phyloP scores from a whole-genome alignment of 2,888 invertebrate species.

The Noctua comes region DNA sequence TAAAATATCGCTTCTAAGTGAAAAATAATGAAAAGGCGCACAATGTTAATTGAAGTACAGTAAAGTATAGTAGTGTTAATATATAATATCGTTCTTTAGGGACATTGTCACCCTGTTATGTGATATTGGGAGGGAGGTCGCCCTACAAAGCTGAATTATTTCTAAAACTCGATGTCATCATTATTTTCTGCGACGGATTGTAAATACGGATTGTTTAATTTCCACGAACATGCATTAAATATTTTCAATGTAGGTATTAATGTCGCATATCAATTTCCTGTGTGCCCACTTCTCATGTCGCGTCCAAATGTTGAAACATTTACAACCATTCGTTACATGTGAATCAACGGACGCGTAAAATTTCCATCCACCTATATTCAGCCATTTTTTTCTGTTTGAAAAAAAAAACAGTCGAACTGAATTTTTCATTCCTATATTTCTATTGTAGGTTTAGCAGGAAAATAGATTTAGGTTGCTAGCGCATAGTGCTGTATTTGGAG shows the following conservation, averaged over 20 bases:
- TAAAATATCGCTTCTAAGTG: neutral
- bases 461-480: neutral
- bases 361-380: slow-evolving; percentile 20
- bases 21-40: neutral
- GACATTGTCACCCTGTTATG: neutral
- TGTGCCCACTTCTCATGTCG: slow-evolving; percentile 42
- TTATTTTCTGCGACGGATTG: neutral
- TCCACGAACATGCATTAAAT: slow-evolving; percentile 24
- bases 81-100: neutral
- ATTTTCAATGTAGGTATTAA: slow-evolving; percentile 46
- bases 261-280: slow-evolving; percentile 43
- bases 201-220: slow-evolving; percentile 17
- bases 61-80: neutral
- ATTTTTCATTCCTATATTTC: slow-evolving; percentile 17
- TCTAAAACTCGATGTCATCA: neutral
- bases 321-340: slow-evolving; percentile 41
- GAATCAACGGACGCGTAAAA: slow-evolving; percentile 39
- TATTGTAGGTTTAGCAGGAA: neutral
- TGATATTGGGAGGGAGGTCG: neutral
- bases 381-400: slow-evolving; percentile 12
- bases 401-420: neutral
- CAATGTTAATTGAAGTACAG: neutral
- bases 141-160: neutral
- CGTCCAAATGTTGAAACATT: slow-evolving; percentile 54
- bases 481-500: neutral